Evolutionary conservation across 2,113 vertebrate species (phyloP).

Genomic region (Tupaia tana): DNA sequence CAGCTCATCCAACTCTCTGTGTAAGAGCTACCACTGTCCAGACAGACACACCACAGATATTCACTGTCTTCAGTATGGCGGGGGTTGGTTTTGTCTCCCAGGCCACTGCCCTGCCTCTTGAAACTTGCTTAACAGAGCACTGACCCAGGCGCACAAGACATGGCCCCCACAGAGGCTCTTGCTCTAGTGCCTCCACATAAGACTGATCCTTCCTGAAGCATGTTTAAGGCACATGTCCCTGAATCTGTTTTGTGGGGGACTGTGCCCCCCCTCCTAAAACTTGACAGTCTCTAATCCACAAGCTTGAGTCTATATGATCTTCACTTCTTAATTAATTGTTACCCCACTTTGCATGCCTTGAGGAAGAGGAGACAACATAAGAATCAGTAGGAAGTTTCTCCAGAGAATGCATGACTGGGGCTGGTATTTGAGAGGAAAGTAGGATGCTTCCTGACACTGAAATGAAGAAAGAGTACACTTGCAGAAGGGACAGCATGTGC

Average conservation of each 20-base stretch:
- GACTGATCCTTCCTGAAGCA: not conserved
- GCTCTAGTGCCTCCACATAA: not conserved
- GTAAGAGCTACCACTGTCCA: not conserved
- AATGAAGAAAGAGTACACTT: not conserved
- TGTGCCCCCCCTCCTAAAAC: not conserved
- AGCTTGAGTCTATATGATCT: not conserved
- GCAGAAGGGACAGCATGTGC: not conserved
- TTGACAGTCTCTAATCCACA: not conserved
- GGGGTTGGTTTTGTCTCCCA: not conserved
- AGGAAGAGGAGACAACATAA: not conserved
- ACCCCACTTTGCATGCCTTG: not conserved
- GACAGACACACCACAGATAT: not conserved
- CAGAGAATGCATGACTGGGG: not conserved
- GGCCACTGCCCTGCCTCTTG: not conserved
- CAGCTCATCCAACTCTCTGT: not conserved
- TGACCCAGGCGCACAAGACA: not conserved
- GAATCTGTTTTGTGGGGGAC: not conserved
- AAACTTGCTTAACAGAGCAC: not conserved
- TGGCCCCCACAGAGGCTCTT: not conserved
- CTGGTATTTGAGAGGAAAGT: not conserved
- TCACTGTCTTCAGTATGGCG: not conserved
- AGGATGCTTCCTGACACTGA: not conserved
- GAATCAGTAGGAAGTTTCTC: not conserved
- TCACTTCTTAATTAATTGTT: not conserved
- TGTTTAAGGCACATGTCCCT: accelerated